Evolutionary conservation across 2,113 vertebrate species (phyloP), one percentile per base, ranked within the genome.

Genomic region (Gallinago undulata): DNA sequence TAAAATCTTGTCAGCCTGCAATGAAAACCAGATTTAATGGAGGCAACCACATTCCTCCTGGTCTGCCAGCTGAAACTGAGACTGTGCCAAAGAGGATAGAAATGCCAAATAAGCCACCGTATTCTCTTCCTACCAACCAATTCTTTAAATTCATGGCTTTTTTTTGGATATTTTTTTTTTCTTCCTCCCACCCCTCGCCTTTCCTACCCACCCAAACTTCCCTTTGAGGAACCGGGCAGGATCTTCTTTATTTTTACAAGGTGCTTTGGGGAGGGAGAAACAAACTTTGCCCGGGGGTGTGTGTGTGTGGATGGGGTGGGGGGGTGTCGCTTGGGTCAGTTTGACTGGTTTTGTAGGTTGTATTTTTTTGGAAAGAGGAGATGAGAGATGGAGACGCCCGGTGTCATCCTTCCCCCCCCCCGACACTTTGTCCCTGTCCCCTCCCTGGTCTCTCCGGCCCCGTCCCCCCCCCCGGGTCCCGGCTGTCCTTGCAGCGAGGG

Each of bases 401-500:
- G 5, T 67, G 60, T 31, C 11, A 8, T 51, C 24, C 22, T 27
- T 8, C 27, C 33, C 21, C 9, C 25, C 13, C 41, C 43, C 3
- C 41, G 3, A 14, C 27, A 9, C 27, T 45, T 45, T 45, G 45
- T 11, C 50, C 31, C 24, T 24, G 11, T 25, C 24, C 56, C 22
- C 16, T 24, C 37, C 25, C 15, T 12, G 33, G 33, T 59, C 33
- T 22, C 56, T 13, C 48, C 10, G 9, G 11, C 6, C 47, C 11
- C n/a, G n/a, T n/a, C 11, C 30, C 30, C 18, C 21, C 68, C 37
- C 64, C 69, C 25, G 10, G 35, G 45, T 7, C 69, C 72, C 55
- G 30, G 69, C 66, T 98, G 98, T 96, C 92, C 94, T 98, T 97
- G 87, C 96, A 77, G 75, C 57, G 70, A 89, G 93, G 94, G 84